Conservation (phyloP, 2,113 vertebrate genomes). For the Actenoides lindsayi region DNA sequence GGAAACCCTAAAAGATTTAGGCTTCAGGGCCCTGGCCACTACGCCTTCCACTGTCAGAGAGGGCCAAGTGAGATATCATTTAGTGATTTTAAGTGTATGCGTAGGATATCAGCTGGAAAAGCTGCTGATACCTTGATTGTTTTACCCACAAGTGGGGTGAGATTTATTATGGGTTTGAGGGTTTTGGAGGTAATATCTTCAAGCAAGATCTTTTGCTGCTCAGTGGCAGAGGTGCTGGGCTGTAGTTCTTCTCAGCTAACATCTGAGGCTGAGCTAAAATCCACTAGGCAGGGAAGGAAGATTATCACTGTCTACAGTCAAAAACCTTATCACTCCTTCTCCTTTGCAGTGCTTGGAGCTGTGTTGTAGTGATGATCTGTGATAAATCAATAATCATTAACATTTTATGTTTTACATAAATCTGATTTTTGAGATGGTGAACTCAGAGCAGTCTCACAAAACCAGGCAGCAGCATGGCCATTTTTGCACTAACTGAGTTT, state of each 20-base stretch:
- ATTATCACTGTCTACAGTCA: not conserved
- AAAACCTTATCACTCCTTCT: not conserved
- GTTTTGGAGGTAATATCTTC: not conserved
- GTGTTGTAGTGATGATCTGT: not conserved
- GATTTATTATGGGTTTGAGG: not conserved
- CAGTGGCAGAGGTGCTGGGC: not conserved
- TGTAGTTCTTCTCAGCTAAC: not conserved
- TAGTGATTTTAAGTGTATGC: not conserved
- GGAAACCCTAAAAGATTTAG: not conserved
- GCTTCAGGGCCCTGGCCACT: not conserved
- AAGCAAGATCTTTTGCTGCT: not conserved
- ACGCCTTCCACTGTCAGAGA: not conserved
- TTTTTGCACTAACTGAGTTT: not conserved
- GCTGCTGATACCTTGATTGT: not conserved
- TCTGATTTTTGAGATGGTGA: not conserved
- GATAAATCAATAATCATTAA: not conserved
- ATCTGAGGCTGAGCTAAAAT: not conserved
- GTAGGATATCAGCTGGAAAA: not conserved
- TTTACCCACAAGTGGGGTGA: accelerated
- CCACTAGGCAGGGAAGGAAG: not conserved
- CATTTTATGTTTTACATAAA: not conserved
- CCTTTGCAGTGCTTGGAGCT: not conserved
- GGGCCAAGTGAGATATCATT: not conserved
- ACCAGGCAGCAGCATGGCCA: not conserved
- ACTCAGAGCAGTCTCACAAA: not conserved